Conservation (phyloP, 2,888 invertebrate genomes). For the Napeogenes inachia region DNA sequence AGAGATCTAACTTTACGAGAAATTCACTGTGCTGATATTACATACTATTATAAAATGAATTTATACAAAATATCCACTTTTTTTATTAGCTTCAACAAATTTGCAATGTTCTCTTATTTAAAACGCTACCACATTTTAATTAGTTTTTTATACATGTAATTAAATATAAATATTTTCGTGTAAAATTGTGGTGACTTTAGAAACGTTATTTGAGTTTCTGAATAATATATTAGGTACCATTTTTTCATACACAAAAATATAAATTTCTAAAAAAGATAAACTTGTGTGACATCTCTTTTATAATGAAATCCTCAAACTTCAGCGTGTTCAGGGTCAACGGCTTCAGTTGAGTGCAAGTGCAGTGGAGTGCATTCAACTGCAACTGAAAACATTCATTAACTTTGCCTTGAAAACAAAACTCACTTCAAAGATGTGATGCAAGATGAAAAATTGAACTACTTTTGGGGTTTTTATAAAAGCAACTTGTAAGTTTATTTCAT, state of each 20-base stretch:
- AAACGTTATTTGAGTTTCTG: no score
- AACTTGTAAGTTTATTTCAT: no score
- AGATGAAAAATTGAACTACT: neutral
- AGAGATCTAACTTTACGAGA: neutral
- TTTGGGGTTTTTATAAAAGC: neutral
- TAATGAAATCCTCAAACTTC: constrained; percentile 16
- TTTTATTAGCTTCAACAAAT: neutral
- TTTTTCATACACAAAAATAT: constrained; percentile 10
- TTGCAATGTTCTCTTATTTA: no score
- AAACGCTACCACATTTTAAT: no score
- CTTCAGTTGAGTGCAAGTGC: constrained; percentile 42
- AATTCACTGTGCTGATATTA: neutral
- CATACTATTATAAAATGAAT: neutral
- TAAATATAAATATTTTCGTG: no score
- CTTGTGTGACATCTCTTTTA: constrained; percentile 2
- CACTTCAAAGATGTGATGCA: constrained; percentile 17
- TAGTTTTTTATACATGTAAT: no score
- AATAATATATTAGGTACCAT: neutral
- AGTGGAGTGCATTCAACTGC: constrained; percentile 36
- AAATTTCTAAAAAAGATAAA: constrained; percentile 8
- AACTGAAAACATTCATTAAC: neutral
- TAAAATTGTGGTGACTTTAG: no score
- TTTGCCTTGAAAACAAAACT: constrained; percentile 14
- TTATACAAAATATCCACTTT: neutral
- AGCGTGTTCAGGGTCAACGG: constrained; percentile 53